A percentile compares a stretch with the other conserved stretches of the same genome.
phyloP scores from a whole-genome alignment of 2,113 vertebrate species.

The Tenebrosternarchus preto region DNA sequence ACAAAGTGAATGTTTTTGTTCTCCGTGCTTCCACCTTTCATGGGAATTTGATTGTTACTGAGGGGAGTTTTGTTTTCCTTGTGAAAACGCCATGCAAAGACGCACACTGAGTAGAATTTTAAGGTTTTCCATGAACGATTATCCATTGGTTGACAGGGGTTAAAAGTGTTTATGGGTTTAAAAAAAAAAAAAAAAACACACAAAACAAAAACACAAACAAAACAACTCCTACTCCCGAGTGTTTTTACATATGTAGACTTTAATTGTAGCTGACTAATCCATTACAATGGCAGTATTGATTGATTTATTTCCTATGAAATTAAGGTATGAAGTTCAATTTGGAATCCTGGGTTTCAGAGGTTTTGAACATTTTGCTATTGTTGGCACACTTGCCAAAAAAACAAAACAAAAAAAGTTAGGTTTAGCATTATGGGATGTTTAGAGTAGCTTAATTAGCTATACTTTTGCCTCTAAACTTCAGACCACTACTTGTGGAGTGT shows the following conservation, averaged over 20 bases:
- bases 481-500: background rate
- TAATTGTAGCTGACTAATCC: conserved; percentile 40
- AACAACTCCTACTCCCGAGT: conserved; percentile 40
- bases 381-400: conserved; percentile 48
- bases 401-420: background rate
- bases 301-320: conserved; percentile 19
- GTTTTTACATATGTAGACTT: conserved; percentile 24
- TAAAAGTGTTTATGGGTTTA: conserved; percentile 38
- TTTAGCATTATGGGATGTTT: conserved; percentile 6
- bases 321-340: conserved; percentile 54
- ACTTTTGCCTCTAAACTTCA: conserved; percentile 3
- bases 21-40: conserved; percentile 45
- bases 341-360: conserved; percentile 45
- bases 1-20: conserved; percentile 27
- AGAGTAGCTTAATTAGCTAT: background rate
- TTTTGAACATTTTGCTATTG: conserved; percentile 37
- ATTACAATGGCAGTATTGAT: conserved; percentile 15
- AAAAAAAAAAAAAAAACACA: too few relatives aligned
- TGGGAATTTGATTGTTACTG: conserved; percentile 44
- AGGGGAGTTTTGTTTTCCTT: conserved; percentile 35
- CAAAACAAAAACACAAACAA: too few relatives aligned
- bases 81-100: conserved; percentile 32
- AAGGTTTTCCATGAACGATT: conserved; percentile 43
- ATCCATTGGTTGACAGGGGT: conserved; percentile 30
- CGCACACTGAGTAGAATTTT: conserved; percentile 49